Evolutionary conservation across 1,140 invertebrate species (phyloP).

Genomic region (Pissodes strobi): DNA sequence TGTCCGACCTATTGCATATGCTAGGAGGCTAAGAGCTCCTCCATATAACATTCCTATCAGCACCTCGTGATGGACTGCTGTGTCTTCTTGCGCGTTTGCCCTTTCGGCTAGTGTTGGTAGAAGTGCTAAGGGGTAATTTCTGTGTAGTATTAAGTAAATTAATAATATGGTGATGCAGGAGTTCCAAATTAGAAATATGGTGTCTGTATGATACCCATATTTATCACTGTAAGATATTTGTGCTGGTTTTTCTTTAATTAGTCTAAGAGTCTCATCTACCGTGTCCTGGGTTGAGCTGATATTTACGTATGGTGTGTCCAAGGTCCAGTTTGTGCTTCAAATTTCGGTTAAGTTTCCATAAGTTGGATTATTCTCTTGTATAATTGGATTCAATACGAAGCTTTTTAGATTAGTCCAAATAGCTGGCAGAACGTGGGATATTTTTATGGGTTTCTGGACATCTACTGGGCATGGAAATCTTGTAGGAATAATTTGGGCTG

Average conservation of each 20-base stretch:
- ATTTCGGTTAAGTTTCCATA: conserved; percentile 9
- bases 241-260: not conserved
- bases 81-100: too few relatives aligned
- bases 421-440: conserved; percentile 18
- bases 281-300: not conserved
- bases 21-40: too few relatives aligned
- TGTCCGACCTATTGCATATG: too few relatives aligned
- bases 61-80: too few relatives aligned
- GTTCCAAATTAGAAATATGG: conserved; percentile 26
- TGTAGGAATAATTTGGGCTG: not conserved
- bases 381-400: conserved; percentile 10
- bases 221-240: too few relatives aligned
- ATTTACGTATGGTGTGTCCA: conserved; percentile 13
- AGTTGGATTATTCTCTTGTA: not conserved
- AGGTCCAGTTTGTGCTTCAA: conserved; percentile 13
- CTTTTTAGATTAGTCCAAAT: conserved; percentile 25
- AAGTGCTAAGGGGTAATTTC: too few relatives aligned
- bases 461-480: conserved; percentile 4
- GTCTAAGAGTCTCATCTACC: not conserved
- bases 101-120: too few relatives aligned
- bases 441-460: not conserved
- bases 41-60: too few relatives aligned
- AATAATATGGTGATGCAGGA: conserved; percentile 1
- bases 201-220: conserved; percentile 9
- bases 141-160: not conserved